Percentiles rank a stretch among this genome's conserved stretches.
Conservation (phyloP, 2,113 vertebrate species). For the Rhombomys opimus region DNA sequence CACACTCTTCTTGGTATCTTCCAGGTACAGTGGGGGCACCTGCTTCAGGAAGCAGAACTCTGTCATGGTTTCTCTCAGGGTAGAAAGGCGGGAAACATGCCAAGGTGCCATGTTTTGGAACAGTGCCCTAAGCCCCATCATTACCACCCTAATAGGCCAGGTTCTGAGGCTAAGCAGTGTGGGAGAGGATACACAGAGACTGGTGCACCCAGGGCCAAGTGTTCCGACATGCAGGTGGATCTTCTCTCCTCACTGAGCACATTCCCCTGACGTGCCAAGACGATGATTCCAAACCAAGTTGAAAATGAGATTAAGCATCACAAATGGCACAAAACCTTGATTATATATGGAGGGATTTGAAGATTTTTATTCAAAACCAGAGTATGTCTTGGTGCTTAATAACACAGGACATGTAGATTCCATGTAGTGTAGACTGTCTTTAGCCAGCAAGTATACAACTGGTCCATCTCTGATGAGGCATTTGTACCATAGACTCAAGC, state of each 20-base stretch:
- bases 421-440: not conserved
- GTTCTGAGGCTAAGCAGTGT: not conserved
- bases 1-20: not conserved
- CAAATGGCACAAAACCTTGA: not conserved
- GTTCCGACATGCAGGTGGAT: not conserved
- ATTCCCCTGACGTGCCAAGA: not conserved
- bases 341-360: not conserved
- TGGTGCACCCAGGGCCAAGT: not conserved
- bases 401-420: not conserved
- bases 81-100: not conserved
- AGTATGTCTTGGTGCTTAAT: not conserved
- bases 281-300: not conserved
- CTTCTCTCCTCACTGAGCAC: not conserved
- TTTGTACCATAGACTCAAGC: not conserved
- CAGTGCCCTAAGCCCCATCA: not conserved
- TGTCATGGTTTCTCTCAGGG: not conserved
- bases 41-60: not conserved
- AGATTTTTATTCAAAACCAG: not conserved
- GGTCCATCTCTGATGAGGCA: no score
- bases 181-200: not conserved
- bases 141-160: not conserved
- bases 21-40: no score
- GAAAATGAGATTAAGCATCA: not conserved
- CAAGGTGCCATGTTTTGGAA: not conserved
- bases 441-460: not conserved